Percentiles rank a stretch among this genome's conserved stretches.
Conservation (phyloP, 1,140 invertebrate species). For the Pygmarrhopalites habei region DNA sequence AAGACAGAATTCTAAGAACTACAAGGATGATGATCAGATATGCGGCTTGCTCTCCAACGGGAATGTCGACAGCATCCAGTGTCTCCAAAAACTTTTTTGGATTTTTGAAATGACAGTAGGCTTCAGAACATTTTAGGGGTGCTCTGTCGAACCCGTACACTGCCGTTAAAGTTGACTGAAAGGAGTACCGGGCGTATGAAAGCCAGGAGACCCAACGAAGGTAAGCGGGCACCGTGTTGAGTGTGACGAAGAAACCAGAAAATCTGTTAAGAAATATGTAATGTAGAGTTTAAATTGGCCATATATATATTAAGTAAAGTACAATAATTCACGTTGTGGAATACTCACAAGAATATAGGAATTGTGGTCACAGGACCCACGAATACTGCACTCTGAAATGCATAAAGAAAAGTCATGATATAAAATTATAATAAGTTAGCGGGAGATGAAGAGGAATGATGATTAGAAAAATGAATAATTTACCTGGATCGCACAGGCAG, state of each 20-base stretch:
- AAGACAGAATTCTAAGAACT: constrained; percentile 70
- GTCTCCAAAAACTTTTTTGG: constrained; percentile 76
- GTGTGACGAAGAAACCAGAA: constrained; percentile 89
- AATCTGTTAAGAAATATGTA: too few species aligned
- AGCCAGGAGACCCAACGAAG: constrained; percentile 81
- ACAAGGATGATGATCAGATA: constrained; percentile 69
- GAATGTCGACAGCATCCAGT: constrained; percentile 71
- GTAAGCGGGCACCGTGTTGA: constrained; percentile 84
- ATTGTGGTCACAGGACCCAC: constrained; percentile 82
- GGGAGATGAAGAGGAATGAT: too few species aligned
- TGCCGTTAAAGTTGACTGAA: constrained; percentile 81
- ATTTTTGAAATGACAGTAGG: constrained; percentile 79
- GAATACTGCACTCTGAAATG: constrained; percentile 77
- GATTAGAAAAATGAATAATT: too few species aligned
- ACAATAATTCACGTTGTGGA: too few species aligned
- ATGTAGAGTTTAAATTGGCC: too few species aligned
- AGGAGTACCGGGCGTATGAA: constrained; percentile 84
- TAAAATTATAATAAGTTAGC: too few species aligned
- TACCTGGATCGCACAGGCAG: constrained; percentile 77
- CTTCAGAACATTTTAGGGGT: constrained; percentile 64
- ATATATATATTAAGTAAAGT: too few species aligned
- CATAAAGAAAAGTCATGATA: too few species aligned
- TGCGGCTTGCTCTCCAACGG: constrained; percentile 54
- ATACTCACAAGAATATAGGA: constrained; percentile 77
- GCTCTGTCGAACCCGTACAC: constrained; percentile 81